A percentile compares a stretch with the other conserved stretches of the same genome.
Conservation (phyloP, 2,113 vertebrate species). For the Lepus europaeus region DNA sequence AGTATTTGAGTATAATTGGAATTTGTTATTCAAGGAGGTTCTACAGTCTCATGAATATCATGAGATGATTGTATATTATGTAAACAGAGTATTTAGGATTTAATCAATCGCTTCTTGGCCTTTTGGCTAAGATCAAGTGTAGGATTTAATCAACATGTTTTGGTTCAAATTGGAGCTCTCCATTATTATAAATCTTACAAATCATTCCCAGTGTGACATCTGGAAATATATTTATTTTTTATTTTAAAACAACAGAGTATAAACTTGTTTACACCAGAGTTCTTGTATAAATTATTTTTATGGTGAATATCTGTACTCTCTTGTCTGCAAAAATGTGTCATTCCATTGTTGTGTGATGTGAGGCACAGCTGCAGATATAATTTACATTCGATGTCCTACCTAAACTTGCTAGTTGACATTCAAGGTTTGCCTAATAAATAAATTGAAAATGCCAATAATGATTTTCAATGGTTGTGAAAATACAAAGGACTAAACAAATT, state of each 20-base stretch:
- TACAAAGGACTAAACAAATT: slow-evolving; percentile 68
- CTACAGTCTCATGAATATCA: neutral
- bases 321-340: neutral
- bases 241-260: slow-evolving; percentile 13
- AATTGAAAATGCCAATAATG: slow-evolving; percentile 74
- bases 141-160: neutral
- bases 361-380: neutral
- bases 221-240: slow-evolving; percentile 45
- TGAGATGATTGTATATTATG: neutral
- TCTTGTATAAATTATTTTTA: neutral
- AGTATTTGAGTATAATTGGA: rapidly evolving
- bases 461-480: slow-evolving; percentile 64
- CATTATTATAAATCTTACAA: neutral
- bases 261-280: neutral
- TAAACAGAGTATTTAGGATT: slow-evolving; percentile 18
- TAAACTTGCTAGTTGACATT: slow-evolving; percentile 66
- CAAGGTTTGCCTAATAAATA: slow-evolving; percentile 69
- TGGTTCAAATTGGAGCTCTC: neutral
- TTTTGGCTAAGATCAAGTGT: neutral
- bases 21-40: neutral
- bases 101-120: neutral
- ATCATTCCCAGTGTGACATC: neutral
- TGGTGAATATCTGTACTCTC: neutral
- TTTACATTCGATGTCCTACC: slow-evolving; percentile 50
- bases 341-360: neutral